Evolutionary conservation across 2,888 invertebrate species (phyloP), one percentile per base, ranked within the genome.

Genomic region (Keiferia lycopersicella): DNA sequence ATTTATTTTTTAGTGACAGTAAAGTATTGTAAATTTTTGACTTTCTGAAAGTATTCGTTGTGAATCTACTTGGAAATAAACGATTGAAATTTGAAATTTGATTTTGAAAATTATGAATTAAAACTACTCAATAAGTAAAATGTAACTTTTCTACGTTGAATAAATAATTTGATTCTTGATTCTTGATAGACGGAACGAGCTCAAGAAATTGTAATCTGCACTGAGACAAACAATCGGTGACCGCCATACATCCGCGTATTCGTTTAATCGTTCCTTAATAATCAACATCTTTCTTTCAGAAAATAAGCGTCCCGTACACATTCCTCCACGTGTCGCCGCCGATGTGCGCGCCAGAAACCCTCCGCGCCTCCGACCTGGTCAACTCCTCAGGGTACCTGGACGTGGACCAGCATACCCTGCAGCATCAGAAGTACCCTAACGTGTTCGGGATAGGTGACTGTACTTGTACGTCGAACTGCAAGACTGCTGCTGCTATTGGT

Each of bases 401-500:
- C 67, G 96, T 99, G 0, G 91, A 98, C 84, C 95, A 95, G 79
- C 89, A 92, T 65, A 97, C 97, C 0, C 84, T 99, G 67, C 97
- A 96, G 74, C 98, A 98, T 81, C 90, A 86, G 0, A 93, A 92
- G 69, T 98, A 94, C 84, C 83, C 92, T 1, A 99, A 99, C 83
- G 93, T 99, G 56, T 99, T 97, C 86, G 98, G 97, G 0, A 94
- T 99, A 38, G 99, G 99, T 0, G 99, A 99, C 84, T 99, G 98
- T 78, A 95, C 95, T 0, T 96, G 94, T 77, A 93, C 97, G 18
- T 98, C 99, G 0, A 99, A 98, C 75, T 96, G 98, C 2, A 99
- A 99, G 90, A 99, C 99, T 4, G 98, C 98, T 50, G 99, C 99
- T 12, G 98, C 99, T 63, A 95, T 97, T 65, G 97, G 98, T 98